Evolutionary conservation across 2,888 invertebrate genomes (phyloP).

Genomic region (Anagyrus pseudococci): DNA sequence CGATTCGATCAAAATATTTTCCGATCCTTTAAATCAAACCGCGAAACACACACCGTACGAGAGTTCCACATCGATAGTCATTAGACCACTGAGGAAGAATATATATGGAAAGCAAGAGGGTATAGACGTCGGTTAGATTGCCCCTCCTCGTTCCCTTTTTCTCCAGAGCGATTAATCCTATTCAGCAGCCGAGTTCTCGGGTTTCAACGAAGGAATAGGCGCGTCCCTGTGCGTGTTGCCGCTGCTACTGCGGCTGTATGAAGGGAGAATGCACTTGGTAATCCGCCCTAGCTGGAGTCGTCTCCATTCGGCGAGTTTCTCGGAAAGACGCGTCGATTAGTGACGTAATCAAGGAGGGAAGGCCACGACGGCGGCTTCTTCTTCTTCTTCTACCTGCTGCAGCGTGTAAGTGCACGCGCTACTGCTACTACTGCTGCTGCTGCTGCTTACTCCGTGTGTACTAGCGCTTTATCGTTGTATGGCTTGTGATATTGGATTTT

Average conservation of each 20-base stretch:
- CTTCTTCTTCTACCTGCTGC: too few species aligned
- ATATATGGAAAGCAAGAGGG: too few species aligned
- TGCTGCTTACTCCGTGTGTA: neutral
- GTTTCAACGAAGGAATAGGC: constrained; percentile 46
- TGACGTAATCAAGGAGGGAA: constrained; percentile 28
- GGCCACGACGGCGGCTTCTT: neutral
- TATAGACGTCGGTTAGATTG: too few species aligned
- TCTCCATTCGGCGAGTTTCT: constrained; percentile 30
- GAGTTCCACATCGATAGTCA: too few species aligned
- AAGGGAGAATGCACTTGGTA: constrained; percentile 29
- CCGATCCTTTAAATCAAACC: too few species aligned
- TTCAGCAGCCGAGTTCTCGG: neutral
- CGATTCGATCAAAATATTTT: too few species aligned
- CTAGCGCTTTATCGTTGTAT: constrained; percentile 35
- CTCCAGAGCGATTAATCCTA: too few species aligned
- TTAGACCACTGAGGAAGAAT: too few species aligned
- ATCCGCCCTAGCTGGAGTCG: constrained; percentile 28
- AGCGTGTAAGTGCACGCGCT: too few species aligned
- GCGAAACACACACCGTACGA: too few species aligned
- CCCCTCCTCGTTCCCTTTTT: too few species aligned
- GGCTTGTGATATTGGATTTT: constrained; percentile 40
- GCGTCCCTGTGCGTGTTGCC: constrained; percentile 40
- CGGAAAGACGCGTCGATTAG: constrained; percentile 34
- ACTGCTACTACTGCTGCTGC: too few species aligned
- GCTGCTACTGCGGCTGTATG: constrained; percentile 26